phyloP scores from a whole-genome alignment of 1,140 invertebrate genomes.

The Rhagoletis zephyria region DNA sequence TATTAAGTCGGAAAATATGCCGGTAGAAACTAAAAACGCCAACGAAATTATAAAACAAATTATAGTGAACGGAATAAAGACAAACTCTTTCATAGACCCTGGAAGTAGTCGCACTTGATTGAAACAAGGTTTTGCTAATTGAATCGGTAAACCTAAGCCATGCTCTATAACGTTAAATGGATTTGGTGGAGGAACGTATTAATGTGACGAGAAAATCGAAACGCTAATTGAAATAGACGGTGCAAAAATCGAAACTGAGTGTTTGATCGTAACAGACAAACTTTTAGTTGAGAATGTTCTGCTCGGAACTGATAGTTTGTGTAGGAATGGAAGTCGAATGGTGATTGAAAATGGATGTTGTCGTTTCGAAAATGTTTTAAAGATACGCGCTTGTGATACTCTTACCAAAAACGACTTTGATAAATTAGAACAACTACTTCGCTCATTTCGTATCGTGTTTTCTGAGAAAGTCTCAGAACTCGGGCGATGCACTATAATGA shows the following conservation, averaged over 20 bases:
- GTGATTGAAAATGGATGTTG: conserved; percentile 47
- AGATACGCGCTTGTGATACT: not conserved
- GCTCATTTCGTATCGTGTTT: not conserved
- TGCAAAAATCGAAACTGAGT: not conserved
- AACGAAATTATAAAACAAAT: not conserved
- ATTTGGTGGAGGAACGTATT: conserved; percentile 49
- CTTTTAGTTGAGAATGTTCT: conserved; percentile 24
- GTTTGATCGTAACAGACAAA: not conserved
- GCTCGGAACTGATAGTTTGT: conserved; percentile 49
- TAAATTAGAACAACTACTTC: not conserved
- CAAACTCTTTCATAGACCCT: not conserved
- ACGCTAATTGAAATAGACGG: conserved; percentile 22
- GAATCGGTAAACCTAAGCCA: not conserved
- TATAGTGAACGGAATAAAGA: not conserved
- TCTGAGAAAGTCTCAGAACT: not conserved
- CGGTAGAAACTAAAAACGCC: too few relatives aligned
- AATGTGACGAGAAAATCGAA: conserved; percentile 22
- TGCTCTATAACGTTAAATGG: conserved; percentile 50
- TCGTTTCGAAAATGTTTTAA: conserved; percentile 17
- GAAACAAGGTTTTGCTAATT: conserved; percentile 9
- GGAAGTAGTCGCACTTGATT: conserved; percentile 18
- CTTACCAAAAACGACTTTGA: not conserved
- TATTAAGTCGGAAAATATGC: not conserved
- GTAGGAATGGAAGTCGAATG: conserved; percentile 34
- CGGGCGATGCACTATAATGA: not conserved